These are phyloP conservation scores for Spea hammondii DNA, from an alignment of 2,797 vertebrate genomes.

Conservation along the genomic window DNA sequence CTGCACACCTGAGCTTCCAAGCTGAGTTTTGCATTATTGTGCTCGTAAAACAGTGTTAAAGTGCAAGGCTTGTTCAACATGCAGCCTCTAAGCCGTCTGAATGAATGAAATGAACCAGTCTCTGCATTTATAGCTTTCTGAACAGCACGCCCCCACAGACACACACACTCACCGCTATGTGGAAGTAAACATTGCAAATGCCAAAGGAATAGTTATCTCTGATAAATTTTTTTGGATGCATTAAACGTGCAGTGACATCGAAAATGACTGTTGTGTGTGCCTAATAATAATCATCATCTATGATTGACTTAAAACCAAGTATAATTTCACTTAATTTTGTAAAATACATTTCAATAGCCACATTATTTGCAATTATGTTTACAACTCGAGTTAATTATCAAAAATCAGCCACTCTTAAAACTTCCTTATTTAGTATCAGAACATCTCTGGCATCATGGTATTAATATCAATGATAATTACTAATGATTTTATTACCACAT, in stretches of 20 bases:
- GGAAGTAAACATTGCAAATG: conserved; percentile 51
- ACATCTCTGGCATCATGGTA: no score
- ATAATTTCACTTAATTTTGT: no score
- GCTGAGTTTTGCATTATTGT: conserved; percentile 22
- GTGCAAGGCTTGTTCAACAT: conserved; percentile 29
- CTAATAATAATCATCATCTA: no score
- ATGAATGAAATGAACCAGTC: conserved; percentile 57
- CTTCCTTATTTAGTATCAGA: no score
- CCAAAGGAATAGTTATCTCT: conserved; percentile 26
- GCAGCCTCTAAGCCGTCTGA: conserved; percentile 15
- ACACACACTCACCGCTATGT: background rate
- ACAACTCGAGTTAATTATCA: no score
- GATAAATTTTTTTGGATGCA: conserved; percentile 3
- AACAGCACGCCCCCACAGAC: conserved; percentile 45
- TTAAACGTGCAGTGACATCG: conserved; percentile 9
- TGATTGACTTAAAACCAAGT: no score
- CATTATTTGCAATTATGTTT: no score
- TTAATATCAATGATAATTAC: no score
- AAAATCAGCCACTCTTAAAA: no score
- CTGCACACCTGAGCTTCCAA: background rate
- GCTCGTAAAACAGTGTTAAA: conserved; percentile 7
- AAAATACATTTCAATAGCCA: no score
- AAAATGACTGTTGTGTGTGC: no score
- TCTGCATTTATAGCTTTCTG: conserved; percentile 59
- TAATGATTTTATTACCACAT: no score